Base-by-base conservation (phyloP, 2,113 vertebrate genomes). In the Sprattus sprattus region DNA sequence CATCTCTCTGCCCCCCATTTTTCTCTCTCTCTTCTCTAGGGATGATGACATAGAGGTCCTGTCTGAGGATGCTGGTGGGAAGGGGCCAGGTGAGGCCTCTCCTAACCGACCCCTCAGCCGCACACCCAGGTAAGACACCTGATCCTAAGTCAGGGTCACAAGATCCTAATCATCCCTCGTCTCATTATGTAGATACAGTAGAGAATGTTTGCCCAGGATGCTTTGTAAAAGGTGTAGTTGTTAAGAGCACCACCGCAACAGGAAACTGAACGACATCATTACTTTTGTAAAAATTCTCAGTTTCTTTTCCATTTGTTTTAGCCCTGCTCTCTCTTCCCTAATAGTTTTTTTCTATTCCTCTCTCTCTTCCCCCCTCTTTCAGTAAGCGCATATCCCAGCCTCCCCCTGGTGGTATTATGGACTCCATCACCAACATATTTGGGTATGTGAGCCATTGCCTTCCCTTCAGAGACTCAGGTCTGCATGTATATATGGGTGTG, bases 1-100 rank as follows among this genome's bases (percentile, higher is more conserved):
- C 39, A 39, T 39, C 39, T 39, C 60, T 85, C 32, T 9, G 54
- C 46, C 1, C 71, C 16, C 22, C 9, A 0, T 83, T 8, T 44
- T 7, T 80, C 32, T 64, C 67, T 28, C 15, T 82, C 22, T 18
- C 52, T n/a, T 32, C 45, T 87, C 78, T 93, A 99, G 98, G 92
- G 98, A 99, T 15, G 98, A 99, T 88, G 98, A 99, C 91, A 99
- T 99, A 0, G 98, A 99, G 91, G 98, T 99, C 49, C 94, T 99
- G 60, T 75, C 93, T 0, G 97, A 99, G 57, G 98, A 99, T 22
- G 93, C 94, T 49, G 93, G 94, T 49, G 95, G 94, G 0, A 99
- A 99, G 49, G 93, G 92, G 2, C 87, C 94, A 0, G 97, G 96
- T 60, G 98, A 99, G 83, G 93, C 94, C 0, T 97, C 97, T 0